These are phyloP conservation scores for Hormaphis cornu DNA, from an alignment of 1,140 invertebrate species.

Conservation along the genomic window DNA sequence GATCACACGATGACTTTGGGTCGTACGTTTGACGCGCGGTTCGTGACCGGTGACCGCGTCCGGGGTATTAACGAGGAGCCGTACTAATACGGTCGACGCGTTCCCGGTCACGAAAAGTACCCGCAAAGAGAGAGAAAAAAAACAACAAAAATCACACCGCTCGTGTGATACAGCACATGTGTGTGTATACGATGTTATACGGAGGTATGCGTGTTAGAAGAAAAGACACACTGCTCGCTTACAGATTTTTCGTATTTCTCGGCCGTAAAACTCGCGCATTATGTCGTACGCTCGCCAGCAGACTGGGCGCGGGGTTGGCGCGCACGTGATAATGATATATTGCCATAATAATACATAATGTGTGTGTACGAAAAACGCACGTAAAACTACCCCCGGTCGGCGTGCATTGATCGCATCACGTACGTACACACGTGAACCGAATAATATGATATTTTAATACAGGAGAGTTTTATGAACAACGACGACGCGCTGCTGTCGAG, in stretches of 20 bases:
- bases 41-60: constrained; percentile 26
- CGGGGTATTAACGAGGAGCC: constrained; percentile 25
- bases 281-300: too few species aligned
- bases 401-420: constrained; percentile 1
- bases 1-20: background rate
- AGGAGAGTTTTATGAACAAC: too few species aligned
- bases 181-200: too few species aligned
- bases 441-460: too few species aligned
- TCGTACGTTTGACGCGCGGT: background rate
- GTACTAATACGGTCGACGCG: constrained; percentile 16
- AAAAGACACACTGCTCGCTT: too few species aligned
- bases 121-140: background rate
- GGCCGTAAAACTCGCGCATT: too few species aligned
- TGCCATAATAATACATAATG: too few species aligned
- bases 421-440: background rate
- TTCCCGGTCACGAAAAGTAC: constrained; percentile 17
- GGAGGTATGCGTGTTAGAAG: too few species aligned
- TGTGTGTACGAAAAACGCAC: background rate
- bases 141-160: background rate
- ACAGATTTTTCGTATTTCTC: too few species aligned
- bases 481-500: too few species aligned
- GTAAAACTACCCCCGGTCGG: background rate
- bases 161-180: too few species aligned
- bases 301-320: too few species aligned
- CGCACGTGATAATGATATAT: background rate